phyloP scores from a whole-genome alignment of 2,113 vertebrate species.

The Mus spicilegus region DNA sequence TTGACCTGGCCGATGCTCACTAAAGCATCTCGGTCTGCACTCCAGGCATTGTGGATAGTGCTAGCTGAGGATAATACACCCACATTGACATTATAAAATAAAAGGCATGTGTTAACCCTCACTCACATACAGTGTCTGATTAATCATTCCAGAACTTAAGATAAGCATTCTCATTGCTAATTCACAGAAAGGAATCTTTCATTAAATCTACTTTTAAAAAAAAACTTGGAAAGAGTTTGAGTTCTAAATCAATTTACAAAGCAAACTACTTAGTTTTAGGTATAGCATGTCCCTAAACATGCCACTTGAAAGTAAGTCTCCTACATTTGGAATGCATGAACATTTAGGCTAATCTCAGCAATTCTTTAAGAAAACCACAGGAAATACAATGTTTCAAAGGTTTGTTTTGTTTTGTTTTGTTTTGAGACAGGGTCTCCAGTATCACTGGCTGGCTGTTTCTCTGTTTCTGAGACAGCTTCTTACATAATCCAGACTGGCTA shows the following conservation, averaged over 20 bases:
- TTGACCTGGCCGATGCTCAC: neutral
- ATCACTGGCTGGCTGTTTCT: neutral
- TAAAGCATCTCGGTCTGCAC: neutral
- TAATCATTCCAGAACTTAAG: slow-evolving; percentile 34
- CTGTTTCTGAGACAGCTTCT: neutral
- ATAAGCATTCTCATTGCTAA: slow-evolving; percentile 10
- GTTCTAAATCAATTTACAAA: neutral
- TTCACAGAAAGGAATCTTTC: neutral
- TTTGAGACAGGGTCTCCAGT: neutral
- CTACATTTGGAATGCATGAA: neutral
- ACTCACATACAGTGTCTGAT: neutral
- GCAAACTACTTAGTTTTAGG: neutral
- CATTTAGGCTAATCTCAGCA: neutral
- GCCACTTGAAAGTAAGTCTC: neutral
- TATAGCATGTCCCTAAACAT: neutral
- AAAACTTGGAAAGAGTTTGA: neutral
- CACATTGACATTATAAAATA: neutral
- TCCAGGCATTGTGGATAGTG: neutral
- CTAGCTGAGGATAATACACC: neutral
- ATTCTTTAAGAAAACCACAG: neutral
- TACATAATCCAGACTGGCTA: neutral
- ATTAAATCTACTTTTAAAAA: neutral
- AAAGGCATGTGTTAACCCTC: neutral
- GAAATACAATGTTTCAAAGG: neutral
- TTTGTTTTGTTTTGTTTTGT: neutral